These are phyloP conservation scores for Drosophila truncata DNA, from an alignment of 1,140 invertebrate species.

Conservation along the genomic window DNA sequence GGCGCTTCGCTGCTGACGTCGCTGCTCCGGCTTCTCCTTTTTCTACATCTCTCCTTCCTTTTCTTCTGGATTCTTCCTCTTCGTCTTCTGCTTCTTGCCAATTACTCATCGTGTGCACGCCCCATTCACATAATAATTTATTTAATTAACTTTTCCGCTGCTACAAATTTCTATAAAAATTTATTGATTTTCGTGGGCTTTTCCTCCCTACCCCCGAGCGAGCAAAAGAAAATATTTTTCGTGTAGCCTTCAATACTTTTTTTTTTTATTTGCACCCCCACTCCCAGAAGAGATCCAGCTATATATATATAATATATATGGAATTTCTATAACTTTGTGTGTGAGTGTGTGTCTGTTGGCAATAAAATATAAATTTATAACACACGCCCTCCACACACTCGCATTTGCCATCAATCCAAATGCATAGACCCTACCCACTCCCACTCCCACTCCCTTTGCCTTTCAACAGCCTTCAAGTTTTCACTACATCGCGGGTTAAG, in stretches of 20 bases:
- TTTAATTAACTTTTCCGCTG: conserved; percentile 84
- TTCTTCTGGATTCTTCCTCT: conserved; percentile 24
- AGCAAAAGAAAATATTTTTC: conserved; percentile 46
- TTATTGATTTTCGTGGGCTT: conserved; percentile 70
- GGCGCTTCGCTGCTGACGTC: conserved; percentile 65
- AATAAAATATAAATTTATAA: conserved; percentile 80
- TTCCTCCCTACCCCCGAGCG: not conserved
- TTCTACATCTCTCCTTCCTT: not conserved
- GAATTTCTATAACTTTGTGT: conserved; percentile 50
- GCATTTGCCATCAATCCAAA: conserved; percentile 65
- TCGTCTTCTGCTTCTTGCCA: conserved; percentile 67
- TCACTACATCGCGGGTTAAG: conserved; percentile 52
- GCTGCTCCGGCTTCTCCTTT: conserved; percentile 11
- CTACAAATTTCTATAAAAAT: conserved; percentile 78
- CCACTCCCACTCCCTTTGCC: conserved; percentile 10
- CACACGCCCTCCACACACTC: conserved; percentile 58
- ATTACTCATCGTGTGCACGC: conserved; percentile 83
- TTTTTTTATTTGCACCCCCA: conserved; percentile 42
- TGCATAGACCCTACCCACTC: conserved; percentile 34
- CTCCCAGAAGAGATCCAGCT: conserved; percentile 1
- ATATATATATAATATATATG: conserved; percentile 10
- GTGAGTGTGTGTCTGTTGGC: conserved; percentile 55
- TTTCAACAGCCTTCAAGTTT: conserved; percentile 80
- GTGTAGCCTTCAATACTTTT: conserved; percentile 58
- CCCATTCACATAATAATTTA: conserved; percentile 84